Base-by-base conservation (phyloP, 2,113 vertebrate species). In the Colistium nudipinnis region DNA sequence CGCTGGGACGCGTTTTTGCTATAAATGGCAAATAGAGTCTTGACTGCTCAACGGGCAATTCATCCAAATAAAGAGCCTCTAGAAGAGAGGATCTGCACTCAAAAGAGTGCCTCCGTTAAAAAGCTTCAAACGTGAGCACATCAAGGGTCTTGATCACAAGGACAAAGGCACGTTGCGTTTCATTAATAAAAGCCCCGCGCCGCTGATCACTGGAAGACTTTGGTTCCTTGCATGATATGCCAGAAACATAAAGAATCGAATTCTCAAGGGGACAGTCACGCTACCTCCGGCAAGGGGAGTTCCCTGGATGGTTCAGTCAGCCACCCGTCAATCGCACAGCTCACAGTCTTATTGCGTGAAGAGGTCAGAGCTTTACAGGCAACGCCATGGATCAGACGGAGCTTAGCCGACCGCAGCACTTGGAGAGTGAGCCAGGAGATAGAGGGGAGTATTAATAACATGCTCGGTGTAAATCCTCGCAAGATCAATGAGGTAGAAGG, bases 301-400 rank as follows among this genome's bases (percentile, higher is more conserved):
- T 39, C 19, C 31, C 10, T n/a, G 19, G 24, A 10, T 0, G 0
- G 41, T 44, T 62, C 52, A 33, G 16, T 39, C 28, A 33, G 70
- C 61, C 47, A 45, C 22, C 51, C 1, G 3, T 61, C 38, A 41
- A 27, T 19, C 68, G 48, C 16, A 60, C 19, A 36, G 24, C 70
- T 76, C 19, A 27, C 30, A 2, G 47, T 33, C 47, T 45, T 49
- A 13, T 45, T 1, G 10, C 28, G 52, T 52, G 35, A 55, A 79
- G 30, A 63, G 76, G 74, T 72, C 35, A 48, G 55, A 65, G 49
- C 61, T 64, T 71, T 48, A 45, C 30, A n/a, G 27, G 6, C 6
- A 69, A 57, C 57, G 79, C 51, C 38, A 13, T 3, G 47, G 78
- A 81, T 76, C 77, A 84, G 67, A 76, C 47, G 6, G 49, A 48